phyloP scores from a whole-genome alignment of 2,888 invertebrate species.

The Onthophagus sagittarius region DNA sequence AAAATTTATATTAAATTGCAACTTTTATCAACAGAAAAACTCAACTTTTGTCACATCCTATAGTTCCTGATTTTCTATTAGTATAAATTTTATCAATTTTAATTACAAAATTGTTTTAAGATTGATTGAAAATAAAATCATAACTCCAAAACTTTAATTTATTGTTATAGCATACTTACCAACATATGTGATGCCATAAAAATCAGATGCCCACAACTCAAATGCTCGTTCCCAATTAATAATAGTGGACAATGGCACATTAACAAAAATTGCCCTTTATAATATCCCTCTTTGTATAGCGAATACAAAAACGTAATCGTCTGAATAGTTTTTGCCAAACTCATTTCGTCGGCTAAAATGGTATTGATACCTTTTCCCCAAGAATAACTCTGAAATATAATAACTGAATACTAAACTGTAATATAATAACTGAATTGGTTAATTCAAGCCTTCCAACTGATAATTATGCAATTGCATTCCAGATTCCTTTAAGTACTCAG shows the following conservation, averaged over 20 bases:
- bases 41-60: too few species aligned
- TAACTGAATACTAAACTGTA: too few species aligned
- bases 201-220: constrained; percentile 98
- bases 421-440: too few species aligned
- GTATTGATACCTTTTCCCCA: constrained; percentile 97
- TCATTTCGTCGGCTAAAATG: constrained; percentile 99
- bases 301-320: constrained; percentile 98
- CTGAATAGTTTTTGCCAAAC: constrained; percentile 99
- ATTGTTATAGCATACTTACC: constrained; percentile 39
- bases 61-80: too few species aligned
- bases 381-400: constrained; percentile 89
- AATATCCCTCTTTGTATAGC: constrained; percentile 96
- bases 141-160: too few species aligned
- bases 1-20: too few species aligned
- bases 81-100: too few species aligned
- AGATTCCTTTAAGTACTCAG: constrained; percentile 82
- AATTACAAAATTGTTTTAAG: too few species aligned
- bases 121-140: too few species aligned
- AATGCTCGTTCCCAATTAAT: constrained; percentile 99
- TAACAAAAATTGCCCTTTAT: constrained; percentile 95
- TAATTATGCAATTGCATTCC: constrained; percentile 97
- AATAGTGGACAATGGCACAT: constrained; percentile 97
- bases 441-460: constrained; percentile 97
- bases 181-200: constrained; percentile 87
- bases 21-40: too few species aligned